phyloP scores from a whole-genome alignment of 2,888 invertebrate genomes.

The Spicauda simplicius region DNA sequence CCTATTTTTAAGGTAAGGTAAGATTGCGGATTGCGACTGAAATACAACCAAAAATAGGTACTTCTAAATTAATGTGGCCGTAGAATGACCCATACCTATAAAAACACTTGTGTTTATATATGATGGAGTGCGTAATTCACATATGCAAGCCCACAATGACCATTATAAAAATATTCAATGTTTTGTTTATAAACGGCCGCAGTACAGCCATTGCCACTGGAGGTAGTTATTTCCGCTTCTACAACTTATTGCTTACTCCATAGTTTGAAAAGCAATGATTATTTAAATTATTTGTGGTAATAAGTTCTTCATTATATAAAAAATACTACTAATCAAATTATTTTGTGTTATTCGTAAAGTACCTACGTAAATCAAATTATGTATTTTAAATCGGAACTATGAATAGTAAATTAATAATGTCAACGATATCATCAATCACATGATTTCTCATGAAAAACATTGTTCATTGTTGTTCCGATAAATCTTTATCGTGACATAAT shows the following conservation, averaged over 20 bases:
- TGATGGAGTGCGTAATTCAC: slow-evolving; percentile 1
- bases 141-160: neutral
- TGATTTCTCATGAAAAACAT: slow-evolving; percentile 8
- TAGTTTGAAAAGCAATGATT: too few relatives aligned
- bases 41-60: too few relatives aligned
- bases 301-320: too few relatives aligned
- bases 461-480: slow-evolving; percentile 16
- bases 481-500: slow-evolving; percentile 39
- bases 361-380: neutral
- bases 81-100: too few relatives aligned
- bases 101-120: neutral
- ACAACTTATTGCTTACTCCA: neutral
- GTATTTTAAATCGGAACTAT: neutral
- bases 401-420: neutral
- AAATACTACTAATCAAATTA: too few relatives aligned
- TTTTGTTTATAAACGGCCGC: slow-evolving; percentile 20
- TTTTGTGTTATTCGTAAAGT: too few relatives aligned
- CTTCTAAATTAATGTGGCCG: too few relatives aligned
- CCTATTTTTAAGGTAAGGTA: too few relatives aligned
- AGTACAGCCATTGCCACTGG: slow-evolving; percentile 17
- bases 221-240: neutral
- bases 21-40: too few relatives aligned
- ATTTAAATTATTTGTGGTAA: too few relatives aligned
- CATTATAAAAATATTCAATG: slow-evolving; percentile 6
- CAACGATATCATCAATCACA: slow-evolving; percentile 17